phyloP scores from a whole-genome alignment of 2,888 invertebrate genomes.

The Patella depressa region DNA sequence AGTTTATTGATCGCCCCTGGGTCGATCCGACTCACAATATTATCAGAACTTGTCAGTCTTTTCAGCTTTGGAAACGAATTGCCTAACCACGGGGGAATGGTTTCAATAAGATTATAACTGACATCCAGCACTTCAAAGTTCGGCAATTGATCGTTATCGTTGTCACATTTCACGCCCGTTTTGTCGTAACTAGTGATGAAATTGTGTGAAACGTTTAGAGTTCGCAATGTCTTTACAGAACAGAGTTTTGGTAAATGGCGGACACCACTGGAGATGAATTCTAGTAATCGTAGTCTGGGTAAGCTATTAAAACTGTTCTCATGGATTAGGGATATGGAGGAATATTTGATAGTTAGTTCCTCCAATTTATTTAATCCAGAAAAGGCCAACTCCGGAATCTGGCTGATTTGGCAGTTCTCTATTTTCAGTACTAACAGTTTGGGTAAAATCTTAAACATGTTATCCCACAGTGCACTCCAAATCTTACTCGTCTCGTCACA shows the following conservation, averaged over 20 bases:
- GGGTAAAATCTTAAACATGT: conserved; percentile 29
- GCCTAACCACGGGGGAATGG: conserved; percentile 29
- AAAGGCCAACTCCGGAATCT: conserved; percentile 30
- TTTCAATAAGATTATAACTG: conserved; percentile 29
- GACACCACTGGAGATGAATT: conserved; percentile 30
- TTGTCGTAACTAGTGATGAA: conserved; percentile 26
- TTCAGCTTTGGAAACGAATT: conserved; percentile 33
- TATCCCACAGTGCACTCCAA: conserved; percentile 25
- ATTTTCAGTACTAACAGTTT: conserved; percentile 24
- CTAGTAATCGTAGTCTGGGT: conserved; percentile 26
- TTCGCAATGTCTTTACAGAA: conserved; percentile 17
- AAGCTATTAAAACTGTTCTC: conserved; percentile 25
- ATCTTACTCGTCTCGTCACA: conserved; percentile 1
- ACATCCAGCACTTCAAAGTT: conserved; percentile 33
- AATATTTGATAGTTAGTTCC: conserved; percentile 25
- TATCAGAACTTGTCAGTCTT: conserved; percentile 28
- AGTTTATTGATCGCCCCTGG: conserved; percentile 16
- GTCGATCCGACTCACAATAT: conserved; percentile 26
- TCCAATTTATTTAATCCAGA: conserved; percentile 30
- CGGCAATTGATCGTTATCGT: not conserved
- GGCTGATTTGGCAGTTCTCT: conserved; percentile 30
- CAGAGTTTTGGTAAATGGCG: conserved; percentile 33
- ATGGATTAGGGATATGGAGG: conserved; percentile 25
- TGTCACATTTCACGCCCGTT: conserved; percentile 29
- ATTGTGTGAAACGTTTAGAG: conserved; percentile 33